phyloP scores from a whole-genome alignment of 1,140 invertebrate genomes.

The Caerostris extrusa region DNA sequence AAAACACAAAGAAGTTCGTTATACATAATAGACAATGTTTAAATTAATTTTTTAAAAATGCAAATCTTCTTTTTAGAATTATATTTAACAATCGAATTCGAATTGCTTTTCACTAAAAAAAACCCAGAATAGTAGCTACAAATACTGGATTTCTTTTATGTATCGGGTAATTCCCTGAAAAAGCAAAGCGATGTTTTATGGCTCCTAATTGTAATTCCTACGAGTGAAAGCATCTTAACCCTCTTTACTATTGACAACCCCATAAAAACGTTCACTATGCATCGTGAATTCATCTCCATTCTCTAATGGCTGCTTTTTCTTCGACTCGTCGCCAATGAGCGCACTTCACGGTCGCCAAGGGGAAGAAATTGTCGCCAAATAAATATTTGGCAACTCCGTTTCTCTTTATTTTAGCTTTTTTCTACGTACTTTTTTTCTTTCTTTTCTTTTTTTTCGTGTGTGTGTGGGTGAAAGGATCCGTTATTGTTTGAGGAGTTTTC shows the following conservation, averaged over 20 bases:
- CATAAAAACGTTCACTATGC: constrained; percentile 62
- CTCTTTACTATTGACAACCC: constrained; percentile 62
- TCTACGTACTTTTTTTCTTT: neutral
- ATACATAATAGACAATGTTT: no score
- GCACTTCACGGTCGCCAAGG: neutral
- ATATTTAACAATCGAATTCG: neutral
- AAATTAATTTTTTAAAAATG: no score
- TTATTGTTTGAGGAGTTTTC: neutral
- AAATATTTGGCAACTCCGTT: neutral
- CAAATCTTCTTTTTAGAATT: neutral
- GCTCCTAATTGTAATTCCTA: constrained; percentile 64
- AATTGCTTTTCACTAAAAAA: neutral
- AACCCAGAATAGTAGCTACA: neutral
- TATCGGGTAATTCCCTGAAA: neutral
- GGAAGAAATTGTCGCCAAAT: constrained; percentile 1
- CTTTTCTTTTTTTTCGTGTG: neutral
- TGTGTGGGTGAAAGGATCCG: neutral
- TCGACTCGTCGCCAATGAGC: neutral
- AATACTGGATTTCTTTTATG: constrained; percentile 5
- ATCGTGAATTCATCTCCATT: constrained; percentile 30
- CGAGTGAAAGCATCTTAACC: constrained; percentile 50
- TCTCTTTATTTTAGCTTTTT: neutral
- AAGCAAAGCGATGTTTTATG: constrained; percentile 60
- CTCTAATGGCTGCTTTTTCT: neutral
- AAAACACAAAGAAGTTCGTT: no score